These are phyloP conservation scores for Neodiprion pinetum DNA, from an alignment of 1,140 invertebrate species.

Conservation along the genomic window DNA sequence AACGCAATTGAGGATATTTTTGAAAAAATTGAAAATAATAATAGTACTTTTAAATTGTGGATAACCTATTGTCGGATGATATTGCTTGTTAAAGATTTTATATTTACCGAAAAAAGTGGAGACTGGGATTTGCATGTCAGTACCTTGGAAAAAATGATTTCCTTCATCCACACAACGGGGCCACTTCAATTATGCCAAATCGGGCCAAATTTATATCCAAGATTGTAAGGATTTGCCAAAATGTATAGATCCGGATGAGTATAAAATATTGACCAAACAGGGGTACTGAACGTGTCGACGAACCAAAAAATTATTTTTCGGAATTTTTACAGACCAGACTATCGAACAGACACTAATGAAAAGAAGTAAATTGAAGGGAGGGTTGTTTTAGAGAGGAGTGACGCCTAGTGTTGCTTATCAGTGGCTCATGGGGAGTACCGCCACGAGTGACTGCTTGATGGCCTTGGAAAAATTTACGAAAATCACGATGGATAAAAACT, in stretches of 20 bases:
- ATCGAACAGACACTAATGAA: constrained; percentile 47
- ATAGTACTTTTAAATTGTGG: too few species aligned
- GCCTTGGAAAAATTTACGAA: too few species aligned
- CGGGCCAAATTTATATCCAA: constrained; percentile 49
- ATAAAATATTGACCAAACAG: constrained; percentile 39
- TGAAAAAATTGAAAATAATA: too few species aligned
- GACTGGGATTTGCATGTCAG: constrained; percentile 41
- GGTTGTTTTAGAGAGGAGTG: too few species aligned
- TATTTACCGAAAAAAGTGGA: constrained; percentile 10
- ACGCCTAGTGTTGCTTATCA: too few species aligned
- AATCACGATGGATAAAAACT: too few species aligned
- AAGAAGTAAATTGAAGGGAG: too few species aligned
- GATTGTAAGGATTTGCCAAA: constrained; percentile 40
- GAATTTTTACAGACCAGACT: constrained; percentile 50
- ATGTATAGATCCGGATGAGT: constrained; percentile 40
- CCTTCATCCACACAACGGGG: constrained; percentile 47
- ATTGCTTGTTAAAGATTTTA: too few species aligned
- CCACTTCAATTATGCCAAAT: constrained; percentile 49
- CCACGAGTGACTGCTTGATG: too few species aligned
- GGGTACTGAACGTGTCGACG: constrained; percentile 42
- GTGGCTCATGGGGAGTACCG: too few species aligned
- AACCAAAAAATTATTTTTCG: constrained; percentile 51
- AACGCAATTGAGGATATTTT: too few species aligned
- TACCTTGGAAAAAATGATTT: constrained; percentile 40
- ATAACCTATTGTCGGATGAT: too few species aligned